phyloP scores from a whole-genome alignment of 2,888 invertebrate species.

The Dusona sp. region DNA sequence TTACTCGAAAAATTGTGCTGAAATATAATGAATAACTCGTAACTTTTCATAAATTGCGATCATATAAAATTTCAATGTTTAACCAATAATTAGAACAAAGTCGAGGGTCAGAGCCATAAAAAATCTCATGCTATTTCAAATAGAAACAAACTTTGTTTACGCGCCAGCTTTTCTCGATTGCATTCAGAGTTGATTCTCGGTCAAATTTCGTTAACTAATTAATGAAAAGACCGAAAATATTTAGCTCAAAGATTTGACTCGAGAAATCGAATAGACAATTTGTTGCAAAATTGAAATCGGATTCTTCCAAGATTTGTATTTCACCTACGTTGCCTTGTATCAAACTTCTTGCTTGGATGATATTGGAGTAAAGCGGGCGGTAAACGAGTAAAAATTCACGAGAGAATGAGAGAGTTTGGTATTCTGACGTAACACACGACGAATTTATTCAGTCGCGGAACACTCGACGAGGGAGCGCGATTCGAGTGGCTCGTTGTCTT shows the following conservation, averaged over 20 bases:
- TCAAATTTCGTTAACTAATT: neutral
- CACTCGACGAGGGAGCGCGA: conserved; percentile 69
- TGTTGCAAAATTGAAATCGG: neutral
- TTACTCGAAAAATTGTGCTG: too few relatives aligned
- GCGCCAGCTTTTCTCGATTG: neutral
- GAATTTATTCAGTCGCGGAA: conserved; percentile 79
- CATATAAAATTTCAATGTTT: too few relatives aligned
- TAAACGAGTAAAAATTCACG: conserved; percentile 27
- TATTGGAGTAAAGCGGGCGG: conserved; percentile 3
- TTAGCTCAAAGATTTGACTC: neutral
- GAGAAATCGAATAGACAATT: neutral
- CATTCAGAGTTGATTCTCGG: neutral
- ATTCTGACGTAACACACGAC: conserved; percentile 76
- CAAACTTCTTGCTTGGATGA: neutral
- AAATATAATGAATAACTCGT: too few relatives aligned
- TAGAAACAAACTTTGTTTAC: neutral
- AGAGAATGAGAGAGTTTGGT: conserved; percentile 52
- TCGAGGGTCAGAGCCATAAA: too few relatives aligned
- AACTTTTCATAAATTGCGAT: too few relatives aligned
- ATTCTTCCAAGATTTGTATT: neutral
- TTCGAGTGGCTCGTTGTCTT: conserved; percentile 17
- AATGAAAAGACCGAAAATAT: neutral
- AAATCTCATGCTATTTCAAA: neutral
- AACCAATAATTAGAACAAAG: too few relatives aligned
- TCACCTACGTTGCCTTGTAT: neutral